phyloP scores from a whole-genome alignment of 2,797 vertebrate species.

The Enteromius thamalakanensis region DNA sequence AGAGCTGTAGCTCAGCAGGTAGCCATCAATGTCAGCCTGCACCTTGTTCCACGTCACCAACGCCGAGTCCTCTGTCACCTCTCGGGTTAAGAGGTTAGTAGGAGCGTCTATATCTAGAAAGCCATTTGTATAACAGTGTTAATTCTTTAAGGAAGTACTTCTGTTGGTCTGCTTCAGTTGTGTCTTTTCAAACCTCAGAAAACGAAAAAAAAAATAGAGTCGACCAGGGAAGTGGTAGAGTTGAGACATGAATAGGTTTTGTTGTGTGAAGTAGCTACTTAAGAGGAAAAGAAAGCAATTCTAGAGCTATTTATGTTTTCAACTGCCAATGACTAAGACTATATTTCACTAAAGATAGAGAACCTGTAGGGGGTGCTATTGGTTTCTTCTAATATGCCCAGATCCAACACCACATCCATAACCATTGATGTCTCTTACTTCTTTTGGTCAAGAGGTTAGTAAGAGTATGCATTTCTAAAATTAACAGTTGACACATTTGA shows the following conservation, averaged over 20 bases:
- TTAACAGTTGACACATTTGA: background rate
- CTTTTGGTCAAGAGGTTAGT: slow-evolving; percentile 2
- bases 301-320: background rate
- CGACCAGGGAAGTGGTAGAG: background rate
- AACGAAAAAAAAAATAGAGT: too few species aligned
- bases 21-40: slow-evolving; percentile 76
- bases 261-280: background rate
- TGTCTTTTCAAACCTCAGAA: too few species aligned
- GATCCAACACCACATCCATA: background rate
- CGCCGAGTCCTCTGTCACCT: slow-evolving; percentile 76
- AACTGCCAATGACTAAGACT: background rate
- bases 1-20: slow-evolving; percentile 77
- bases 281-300: background rate
- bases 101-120: slow-evolving; percentile 77
- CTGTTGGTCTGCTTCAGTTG: background rate
- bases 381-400: background rate
- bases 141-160: background rate
- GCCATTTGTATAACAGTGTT: slow-evolving; percentile 33
- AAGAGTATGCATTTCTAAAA: background rate
- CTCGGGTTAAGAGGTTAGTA: slow-evolving; percentile 73
- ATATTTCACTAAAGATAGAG: slow-evolving; percentile 58
- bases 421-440: slow-evolving; percentile 7
- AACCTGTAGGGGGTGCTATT: background rate
- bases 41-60: slow-evolving; percentile 78
- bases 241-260: background rate